Base-by-base conservation (phyloP, 2,888 invertebrate species). In the Fissipunctia ypsillon region DNA sequence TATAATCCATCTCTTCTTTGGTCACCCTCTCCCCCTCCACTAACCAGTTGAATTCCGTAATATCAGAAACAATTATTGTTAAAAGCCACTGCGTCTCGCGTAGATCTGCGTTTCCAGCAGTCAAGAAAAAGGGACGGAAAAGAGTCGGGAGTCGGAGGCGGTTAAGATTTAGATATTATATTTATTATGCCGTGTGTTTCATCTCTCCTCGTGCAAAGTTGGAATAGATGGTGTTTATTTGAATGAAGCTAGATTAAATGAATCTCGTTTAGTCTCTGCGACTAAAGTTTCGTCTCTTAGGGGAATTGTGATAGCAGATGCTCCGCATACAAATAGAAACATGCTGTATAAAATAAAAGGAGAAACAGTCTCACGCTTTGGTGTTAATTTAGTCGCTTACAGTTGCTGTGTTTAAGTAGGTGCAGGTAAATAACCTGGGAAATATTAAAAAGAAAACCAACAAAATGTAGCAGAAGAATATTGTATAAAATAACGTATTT, bases 221-320 rank as follows among this genome's bases (percentile, higher is more conserved):
- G 9, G 2, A 54, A 38, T 54, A 35, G 10, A 50, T n/a, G 2
- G 52, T 45, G 9, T 52, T 43, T 43, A 59, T 59, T 68, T 76
- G 1, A 35, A 67, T 60, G 1, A 31, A 38, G 3, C 19, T 48
- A 19, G 1, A 25, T 45, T 54, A 19, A 69, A 69, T 16, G 28
- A 54, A 1, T n/a, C 76, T n/a, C 19, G 16, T 19, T 57, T 67
- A 57, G 48, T 74, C 0, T 50, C 3, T 10, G 9, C 12, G 5
- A 38, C 59, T 35, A 22, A 68, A 31, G 38, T 69, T 78, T 50
- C 4, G 19, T 35, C 43, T 3, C 68, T n/a, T 56, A 28, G 43
- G 48, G 48, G 48, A 68, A 74, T 68, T 57, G 10, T 56, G 48
- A n/a, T 25, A 22, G 35, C 35, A 50, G 31, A 43, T 50, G 35